phyloP scores from a whole-genome alignment of 1,140 invertebrate species.

The Eumeta japonica region DNA sequence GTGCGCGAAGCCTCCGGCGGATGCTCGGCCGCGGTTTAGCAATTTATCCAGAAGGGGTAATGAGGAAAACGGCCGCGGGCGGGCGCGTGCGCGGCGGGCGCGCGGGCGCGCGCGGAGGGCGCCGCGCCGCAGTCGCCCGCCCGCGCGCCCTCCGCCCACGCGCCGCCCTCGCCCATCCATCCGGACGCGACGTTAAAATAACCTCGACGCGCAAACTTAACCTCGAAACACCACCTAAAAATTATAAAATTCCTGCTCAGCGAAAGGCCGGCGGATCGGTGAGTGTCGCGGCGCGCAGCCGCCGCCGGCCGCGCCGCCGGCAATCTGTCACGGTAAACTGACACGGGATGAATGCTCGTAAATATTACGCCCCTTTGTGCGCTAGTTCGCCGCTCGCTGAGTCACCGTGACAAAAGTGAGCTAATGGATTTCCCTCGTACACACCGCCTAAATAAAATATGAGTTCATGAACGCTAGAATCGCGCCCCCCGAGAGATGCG shows the following conservation, averaged over 20 bases:
- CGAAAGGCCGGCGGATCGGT: too few relatives aligned
- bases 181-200: conserved; percentile 13
- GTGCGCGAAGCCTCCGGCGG: conserved; percentile 19
- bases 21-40: conserved; percentile 28
- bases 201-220: too few relatives aligned
- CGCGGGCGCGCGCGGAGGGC: conserved; percentile 7
- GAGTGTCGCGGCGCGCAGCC: too few relatives aligned
- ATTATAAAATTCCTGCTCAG: too few relatives aligned
- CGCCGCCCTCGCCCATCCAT: conserved; percentile 6
- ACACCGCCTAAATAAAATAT: conserved; percentile 27
- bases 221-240: too few relatives aligned
- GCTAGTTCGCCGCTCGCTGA: conserved; percentile 15
- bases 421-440: conserved; percentile 31
- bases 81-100: conserved; percentile 8
- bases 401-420: conserved; percentile 25
- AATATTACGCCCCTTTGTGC: conserved; percentile 29
- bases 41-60: conserved; percentile 36
- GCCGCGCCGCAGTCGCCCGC: conserved; percentile 35
- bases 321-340: conserved; percentile 33
- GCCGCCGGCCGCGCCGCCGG: conserved; percentile 12
- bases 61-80: conserved; percentile 41
- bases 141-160: not conserved
- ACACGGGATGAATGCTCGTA: conserved; percentile 35
- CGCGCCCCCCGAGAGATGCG: too few relatives aligned
- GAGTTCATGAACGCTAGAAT: conserved; percentile 7